These are phyloP conservation scores for Phylloscopus whistleri DNA, from an alignment of 2,113 vertebrate species.

Conservation along the genomic window DNA sequence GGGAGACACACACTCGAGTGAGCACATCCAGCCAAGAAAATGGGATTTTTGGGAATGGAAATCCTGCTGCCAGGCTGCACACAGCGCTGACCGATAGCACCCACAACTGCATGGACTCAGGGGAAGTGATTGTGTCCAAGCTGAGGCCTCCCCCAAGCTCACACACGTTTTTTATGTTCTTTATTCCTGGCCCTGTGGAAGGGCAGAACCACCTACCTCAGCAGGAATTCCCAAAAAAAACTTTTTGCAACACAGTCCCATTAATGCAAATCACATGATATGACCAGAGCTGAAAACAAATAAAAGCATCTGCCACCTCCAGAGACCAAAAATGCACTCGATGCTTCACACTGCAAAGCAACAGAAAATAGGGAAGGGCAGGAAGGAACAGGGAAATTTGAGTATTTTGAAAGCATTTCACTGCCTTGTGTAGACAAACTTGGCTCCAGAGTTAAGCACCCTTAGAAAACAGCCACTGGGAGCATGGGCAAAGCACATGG, in stretches of 20 bases:
- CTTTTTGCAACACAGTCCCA: not conserved
- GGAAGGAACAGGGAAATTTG: not conserved
- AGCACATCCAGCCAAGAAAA: not conserved
- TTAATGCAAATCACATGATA: not conserved
- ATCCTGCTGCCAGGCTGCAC: not conserved
- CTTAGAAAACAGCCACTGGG: not conserved
- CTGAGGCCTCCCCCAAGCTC: not conserved
- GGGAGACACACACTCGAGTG: slow-evolving; percentile 1
- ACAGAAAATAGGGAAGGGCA: not conserved
- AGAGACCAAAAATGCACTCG: not conserved
- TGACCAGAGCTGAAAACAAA: not conserved
- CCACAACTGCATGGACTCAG: not conserved
- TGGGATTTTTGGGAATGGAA: not conserved
- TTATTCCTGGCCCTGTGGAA: not conserved
- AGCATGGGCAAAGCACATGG: not conserved
- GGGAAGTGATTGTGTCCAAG: not conserved
- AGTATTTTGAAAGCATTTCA: not conserved
- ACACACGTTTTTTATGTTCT: not conserved
- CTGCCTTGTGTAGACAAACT: not conserved
- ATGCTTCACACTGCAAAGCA: slow-evolving; percentile 33
- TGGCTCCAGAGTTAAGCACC: not conserved
- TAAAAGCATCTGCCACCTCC: not conserved
- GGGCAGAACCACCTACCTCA: not conserved
- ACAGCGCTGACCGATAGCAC: not conserved
- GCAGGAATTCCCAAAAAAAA: not conserved